Evolutionary conservation across 2,113 vertebrate species (phyloP).

Genomic region (Electrona antarctica): DNA sequence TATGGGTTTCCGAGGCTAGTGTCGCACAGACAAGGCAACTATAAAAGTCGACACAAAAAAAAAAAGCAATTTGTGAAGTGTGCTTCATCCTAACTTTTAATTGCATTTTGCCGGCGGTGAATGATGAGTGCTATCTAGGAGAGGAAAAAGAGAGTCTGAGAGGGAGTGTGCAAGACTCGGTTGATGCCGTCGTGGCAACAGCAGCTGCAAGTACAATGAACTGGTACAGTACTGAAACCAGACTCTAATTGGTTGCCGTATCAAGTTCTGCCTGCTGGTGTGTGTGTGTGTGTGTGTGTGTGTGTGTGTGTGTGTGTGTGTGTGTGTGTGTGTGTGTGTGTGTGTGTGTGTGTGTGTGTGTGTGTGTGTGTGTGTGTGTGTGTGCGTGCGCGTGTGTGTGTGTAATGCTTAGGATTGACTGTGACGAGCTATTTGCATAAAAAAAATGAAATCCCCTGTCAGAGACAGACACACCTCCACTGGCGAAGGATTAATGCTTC

Average conservation of each 20-base stretch:
- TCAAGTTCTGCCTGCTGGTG: constrained; percentile 26
- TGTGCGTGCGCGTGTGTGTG: too few species aligned
- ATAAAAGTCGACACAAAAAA: neutral
- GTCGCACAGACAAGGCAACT: neutral
- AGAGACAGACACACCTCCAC: constrained; percentile 56
- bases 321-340: neutral
- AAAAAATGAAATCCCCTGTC: constrained; percentile 69
- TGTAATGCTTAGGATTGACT: constrained; percentile 22
- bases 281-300: neutral
- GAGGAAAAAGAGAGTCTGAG: neutral
- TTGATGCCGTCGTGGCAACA: neutral
- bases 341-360: neutral
- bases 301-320: neutral
- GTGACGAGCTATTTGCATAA: constrained; percentile 66
- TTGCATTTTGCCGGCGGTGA: constrained; percentile 1
- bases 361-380: neutral
- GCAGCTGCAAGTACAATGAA: constrained; percentile 11
- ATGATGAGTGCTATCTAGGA: neutral
- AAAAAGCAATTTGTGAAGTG: constrained; percentile 5
- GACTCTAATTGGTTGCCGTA: constrained; percentile 57
- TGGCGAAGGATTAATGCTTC: constrained; percentile 64
- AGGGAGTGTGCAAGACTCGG: neutral
- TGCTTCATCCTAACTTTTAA: constrained; percentile 11
- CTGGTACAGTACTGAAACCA: constrained; percentile 24
- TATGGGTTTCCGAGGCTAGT: too few species aligned